A percentile compares a stretch with the other conserved stretches of the same genome.
These are phyloP conservation scores for Cavia porcellus DNA, from an alignment of 2,113 vertebrate genomes.

Conservation along the genomic window DNA sequence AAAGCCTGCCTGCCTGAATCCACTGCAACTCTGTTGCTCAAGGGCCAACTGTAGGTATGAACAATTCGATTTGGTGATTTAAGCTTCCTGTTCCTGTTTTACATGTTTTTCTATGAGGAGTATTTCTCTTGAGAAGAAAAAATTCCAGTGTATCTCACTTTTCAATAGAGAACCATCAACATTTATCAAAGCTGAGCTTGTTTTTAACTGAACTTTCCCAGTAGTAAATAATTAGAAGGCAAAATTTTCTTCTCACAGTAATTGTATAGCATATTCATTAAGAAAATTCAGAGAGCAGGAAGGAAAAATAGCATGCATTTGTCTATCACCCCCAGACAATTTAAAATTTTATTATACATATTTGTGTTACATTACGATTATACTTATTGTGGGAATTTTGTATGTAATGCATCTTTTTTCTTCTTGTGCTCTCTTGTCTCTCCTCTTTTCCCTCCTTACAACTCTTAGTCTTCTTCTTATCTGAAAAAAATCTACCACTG, in stretches of 20 bases:
- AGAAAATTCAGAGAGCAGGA: background rate
- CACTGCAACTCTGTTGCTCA: no score
- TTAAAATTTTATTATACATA: background rate
- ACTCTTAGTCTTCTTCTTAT: background rate
- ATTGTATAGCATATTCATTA: background rate
- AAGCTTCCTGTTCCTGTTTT: background rate
- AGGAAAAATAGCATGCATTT: background rate
- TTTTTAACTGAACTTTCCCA: background rate
- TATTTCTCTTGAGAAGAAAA: background rate
- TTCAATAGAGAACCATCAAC: background rate
- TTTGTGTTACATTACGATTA: background rate
- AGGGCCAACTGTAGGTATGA: no score
- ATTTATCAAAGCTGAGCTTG: background rate
- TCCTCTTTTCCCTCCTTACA: background rate
- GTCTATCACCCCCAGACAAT: background rate
- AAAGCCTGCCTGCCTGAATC: no score
- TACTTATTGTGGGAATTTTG: background rate
- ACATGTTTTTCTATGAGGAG: background rate
- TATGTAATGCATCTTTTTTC: background rate
- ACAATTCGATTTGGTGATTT: no score
- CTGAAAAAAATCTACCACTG: background rate
- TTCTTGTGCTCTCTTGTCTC: background rate
- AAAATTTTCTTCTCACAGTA: background rate
- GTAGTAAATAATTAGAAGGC: background rate
- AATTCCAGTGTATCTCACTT: background rate